Conservation (phyloP, 64 coral and sea anemone species). For the Montipora efflorescens region DNA sequence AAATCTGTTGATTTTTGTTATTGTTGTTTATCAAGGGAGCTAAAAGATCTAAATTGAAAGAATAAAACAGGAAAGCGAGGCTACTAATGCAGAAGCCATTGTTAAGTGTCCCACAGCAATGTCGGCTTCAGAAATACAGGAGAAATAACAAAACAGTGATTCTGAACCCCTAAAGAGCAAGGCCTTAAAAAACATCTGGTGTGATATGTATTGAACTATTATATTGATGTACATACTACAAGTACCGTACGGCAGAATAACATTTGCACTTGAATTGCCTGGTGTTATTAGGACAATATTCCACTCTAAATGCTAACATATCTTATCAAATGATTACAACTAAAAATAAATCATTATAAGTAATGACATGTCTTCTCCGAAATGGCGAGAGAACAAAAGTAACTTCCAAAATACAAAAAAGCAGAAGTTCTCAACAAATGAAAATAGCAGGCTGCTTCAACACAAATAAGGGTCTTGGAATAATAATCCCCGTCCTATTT, state of each 20-base stretch:
- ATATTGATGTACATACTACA: neutral
- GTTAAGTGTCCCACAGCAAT: too few relatives aligned
- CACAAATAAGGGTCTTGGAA: neutral
- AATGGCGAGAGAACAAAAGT: neutral
- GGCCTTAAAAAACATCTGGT: constrained; percentile 1
- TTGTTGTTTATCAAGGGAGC: too few relatives aligned
- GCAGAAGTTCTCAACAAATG: neutral
- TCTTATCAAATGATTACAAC: neutral
- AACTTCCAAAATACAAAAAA: neutral
- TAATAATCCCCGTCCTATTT: too few relatives aligned
- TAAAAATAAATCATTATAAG: neutral
- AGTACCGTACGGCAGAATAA: neutral
- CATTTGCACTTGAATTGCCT: neutral
- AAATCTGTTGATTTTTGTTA: too few relatives aligned
- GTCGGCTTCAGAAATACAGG: too few relatives aligned
- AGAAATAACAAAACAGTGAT: too few relatives aligned
- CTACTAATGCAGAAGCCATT: too few relatives aligned
- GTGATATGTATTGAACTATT: neutral
- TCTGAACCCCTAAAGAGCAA: neutral
- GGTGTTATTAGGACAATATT: constrained; percentile 12
- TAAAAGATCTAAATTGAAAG: too few relatives aligned
- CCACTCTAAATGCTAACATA: neutral
- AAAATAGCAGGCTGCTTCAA: neutral
- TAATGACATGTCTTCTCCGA: neutral
- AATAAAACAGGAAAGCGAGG: too few relatives aligned